Evolutionary conservation across 2,888 invertebrate genomes (phyloP), one percentile per base, ranked within the genome.

Genomic region (Sinodicranocentrus sp.): DNA sequence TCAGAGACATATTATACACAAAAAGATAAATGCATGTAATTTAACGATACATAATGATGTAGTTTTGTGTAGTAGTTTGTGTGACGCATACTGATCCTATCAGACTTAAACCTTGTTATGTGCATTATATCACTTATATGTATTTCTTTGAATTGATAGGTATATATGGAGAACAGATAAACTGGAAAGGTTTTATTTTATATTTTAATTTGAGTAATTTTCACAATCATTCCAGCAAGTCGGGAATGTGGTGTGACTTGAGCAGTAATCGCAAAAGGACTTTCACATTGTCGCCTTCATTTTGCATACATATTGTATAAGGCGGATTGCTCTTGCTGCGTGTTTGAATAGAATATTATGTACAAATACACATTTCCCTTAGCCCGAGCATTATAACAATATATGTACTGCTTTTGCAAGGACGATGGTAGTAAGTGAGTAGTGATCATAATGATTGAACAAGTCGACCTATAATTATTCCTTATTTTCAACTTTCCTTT

Each of bases 381-480:
- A n/a, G n/a, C n/a, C n/a, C 26, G 61, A n/a, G 48, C 15, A 48
- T n/a, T n/a, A 48, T 5, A 59, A 6, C 25, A 23, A 23, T 3
- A n/a, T 6, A 59, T 61, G 17, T 19, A 65, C 21, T n/a, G 13
- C 65, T n/a, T n/a, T n/a, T n/a, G n/a, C n/a, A n/a, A n/a, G n/a
- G n/a, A n/a, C 25, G 54, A 70, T 33, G 54, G 76, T 57, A 78
- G n/a, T n/a, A n/a, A n/a, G n/a, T n/a, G n/a, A n/a, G n/a, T n/a
- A n/a, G 78, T 68, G 59, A 78, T 70, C 68, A 70, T 70, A 68
- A 68, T 78, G 57, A 78, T 78, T 68, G 70, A 52, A 78, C 59
- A n/a, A 82, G 59, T 79, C 70, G 80, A 76, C 76, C 84, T 84
- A 80, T 84, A 84, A 84, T 84, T 84, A 84, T 71, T 71, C 63